Evolutionary conservation across 2,113 vertebrate genomes (phyloP), one percentile per base, ranked within the genome.

Genomic region (Cygnus buccinator): DNA sequence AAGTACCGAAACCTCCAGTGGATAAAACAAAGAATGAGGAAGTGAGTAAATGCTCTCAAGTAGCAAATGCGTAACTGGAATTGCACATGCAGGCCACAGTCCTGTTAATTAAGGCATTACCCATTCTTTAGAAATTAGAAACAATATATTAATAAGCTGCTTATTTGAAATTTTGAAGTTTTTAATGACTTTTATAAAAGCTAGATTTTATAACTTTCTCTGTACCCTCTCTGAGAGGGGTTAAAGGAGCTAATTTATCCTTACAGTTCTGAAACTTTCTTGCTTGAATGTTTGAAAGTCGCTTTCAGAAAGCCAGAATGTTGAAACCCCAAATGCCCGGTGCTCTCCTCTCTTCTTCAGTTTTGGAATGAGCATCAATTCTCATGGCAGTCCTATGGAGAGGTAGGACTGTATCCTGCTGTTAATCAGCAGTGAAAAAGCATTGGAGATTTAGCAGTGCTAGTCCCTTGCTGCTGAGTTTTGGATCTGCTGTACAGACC

Each of bases 1-100:
- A 88, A 39, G 33, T 79, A 7, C 82, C 93, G 33, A 97, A 91
- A 91, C 92, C 96, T 25, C 80, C 90, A 1, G 12, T 82, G 9
- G 98, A 98, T 83, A 98, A 97, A 92, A 97, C 76, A 4, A 98
- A 97, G 94, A 98, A 98, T 0, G 98, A 98, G 62, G 98, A 98
- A 91, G 98, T 98, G 85, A 97, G 98, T 88, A 54, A 66, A n/a
- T 54, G 29, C 28, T 50, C 1, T 26, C 16, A 20, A 23, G 33
- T 71, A 44, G 67, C 22, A 66, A 26, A 74, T 65, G 37, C 9
- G 1, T 80, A 18, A 67, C 11, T n/a, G 37, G 55, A 67, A 55
- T 82, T n/a, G 15, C 62, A 29, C 39, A 5, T 9, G 54, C 44
- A 62, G 37, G 21, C n/a, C 79, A 23, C 26, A 16, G 18, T 22